Evolutionary conservation across 64 coral and sea anemone genomes (phyloP).

Genomic region (Astreopora myriophthalma): DNA sequence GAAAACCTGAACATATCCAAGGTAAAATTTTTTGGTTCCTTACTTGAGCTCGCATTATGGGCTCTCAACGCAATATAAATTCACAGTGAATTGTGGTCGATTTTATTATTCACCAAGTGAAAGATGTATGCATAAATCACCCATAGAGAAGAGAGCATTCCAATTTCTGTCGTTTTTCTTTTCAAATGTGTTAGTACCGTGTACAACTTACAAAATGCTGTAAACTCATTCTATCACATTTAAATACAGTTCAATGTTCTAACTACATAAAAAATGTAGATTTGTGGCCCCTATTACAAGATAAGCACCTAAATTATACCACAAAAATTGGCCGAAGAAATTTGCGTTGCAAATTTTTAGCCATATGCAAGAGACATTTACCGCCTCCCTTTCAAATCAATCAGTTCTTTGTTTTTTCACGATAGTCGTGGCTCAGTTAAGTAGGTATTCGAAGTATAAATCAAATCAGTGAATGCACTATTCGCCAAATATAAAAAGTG

Average conservation of each 20-base stretch:
- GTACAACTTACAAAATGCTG: too few species aligned
- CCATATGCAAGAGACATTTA: neutral
- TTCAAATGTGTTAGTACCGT: too few species aligned
- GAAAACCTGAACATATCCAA: neutral
- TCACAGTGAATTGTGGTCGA: neutral
- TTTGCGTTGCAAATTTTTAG: conserved; percentile 38
- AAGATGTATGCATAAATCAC: too few species aligned
- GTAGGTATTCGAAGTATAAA: neutral
- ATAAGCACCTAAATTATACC: neutral
- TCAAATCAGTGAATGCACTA: neutral
- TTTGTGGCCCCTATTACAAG: neutral
- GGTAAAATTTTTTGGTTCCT: neutral
- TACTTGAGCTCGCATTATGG: neutral
- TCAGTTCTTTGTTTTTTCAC: neutral
- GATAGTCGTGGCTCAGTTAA: neutral
- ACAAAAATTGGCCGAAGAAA: neutral
- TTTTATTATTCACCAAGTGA: neutral
- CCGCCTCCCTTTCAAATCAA: neutral
- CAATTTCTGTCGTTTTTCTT: neutral
- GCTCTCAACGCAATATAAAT: neutral
- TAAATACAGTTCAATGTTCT: neutral
- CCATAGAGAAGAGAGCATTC: too few species aligned
- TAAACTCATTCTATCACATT: neutral
- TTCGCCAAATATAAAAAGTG: neutral
- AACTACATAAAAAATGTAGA: neutral